Percentiles rank a stretch among this genome's conserved stretches.
These are phyloP conservation scores for Prunella fulvescens DNA, from an alignment of 2,113 vertebrate species.

Conservation along the genomic window DNA sequence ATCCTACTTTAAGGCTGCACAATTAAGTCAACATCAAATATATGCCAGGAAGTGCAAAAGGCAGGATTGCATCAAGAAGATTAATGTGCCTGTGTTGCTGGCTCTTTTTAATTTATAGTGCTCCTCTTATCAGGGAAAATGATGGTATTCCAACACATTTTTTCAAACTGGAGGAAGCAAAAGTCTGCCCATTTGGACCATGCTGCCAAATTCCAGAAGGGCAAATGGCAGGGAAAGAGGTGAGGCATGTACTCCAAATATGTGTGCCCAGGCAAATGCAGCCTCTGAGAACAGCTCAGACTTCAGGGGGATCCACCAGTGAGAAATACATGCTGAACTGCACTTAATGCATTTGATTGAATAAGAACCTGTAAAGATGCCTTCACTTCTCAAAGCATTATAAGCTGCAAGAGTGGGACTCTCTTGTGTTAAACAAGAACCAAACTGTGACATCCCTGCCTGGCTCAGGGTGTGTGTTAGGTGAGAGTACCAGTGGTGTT, in stretches of 20 bases:
- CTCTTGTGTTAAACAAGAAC: neutral
- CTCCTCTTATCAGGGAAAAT: conserved; percentile 19
- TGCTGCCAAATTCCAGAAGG: neutral
- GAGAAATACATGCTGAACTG: neutral
- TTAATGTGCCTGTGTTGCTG: neutral
- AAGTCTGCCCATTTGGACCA: neutral
- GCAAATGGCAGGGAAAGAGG: neutral
- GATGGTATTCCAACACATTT: neutral
- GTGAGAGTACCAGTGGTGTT: neutral
- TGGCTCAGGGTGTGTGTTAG: neutral
- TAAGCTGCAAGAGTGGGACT: neutral
- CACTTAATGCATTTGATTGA: neutral
- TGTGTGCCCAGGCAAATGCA: neutral
- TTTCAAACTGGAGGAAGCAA: neutral
- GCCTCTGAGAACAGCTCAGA: neutral
- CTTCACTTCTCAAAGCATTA: neutral
- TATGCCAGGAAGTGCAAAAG: neutral
- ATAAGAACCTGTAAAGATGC: neutral
- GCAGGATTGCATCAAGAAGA: conserved; percentile 3
- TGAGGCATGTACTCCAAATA: rapidly evolving
- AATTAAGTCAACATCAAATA: conserved; percentile 8
- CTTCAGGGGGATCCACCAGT: neutral
- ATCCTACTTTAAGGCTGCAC: neutral
- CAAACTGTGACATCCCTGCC: too few species aligned
- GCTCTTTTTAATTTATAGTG: conserved; percentile 9